Base-by-base conservation (phyloP, 2,113 vertebrate species). In the Fulmarus glacialis region DNA sequence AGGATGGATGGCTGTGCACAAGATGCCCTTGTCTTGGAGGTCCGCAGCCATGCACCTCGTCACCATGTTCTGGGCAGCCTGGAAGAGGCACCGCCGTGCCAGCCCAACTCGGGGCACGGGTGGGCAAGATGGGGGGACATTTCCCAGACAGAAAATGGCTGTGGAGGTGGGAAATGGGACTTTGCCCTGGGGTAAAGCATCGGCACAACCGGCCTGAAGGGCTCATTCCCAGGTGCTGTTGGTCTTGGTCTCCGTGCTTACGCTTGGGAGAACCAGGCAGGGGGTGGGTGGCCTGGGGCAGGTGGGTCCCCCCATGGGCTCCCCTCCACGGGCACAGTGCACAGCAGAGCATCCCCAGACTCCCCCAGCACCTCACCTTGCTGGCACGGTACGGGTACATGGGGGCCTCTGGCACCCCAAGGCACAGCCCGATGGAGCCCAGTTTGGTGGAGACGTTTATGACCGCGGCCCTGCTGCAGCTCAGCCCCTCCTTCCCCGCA, bases 31-130 rank as follows among this genome's bases (percentile, higher is more conserved):
- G 38, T 86, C 91, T 58, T 75, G 90, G 8, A 98, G 93, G 45
- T 97, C 95, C 1, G 4, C 86, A 50, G 97, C 92, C 87, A 97
- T 62, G 91, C 96, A 98, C 48, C 75, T 72, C 1, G 83, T 97
- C 55, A 98, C 64, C 97, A 96, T 97, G 87, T 98, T 98, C 83
- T 98, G 95, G 40, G 98, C 97, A 82, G 97, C 96, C 97, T 98
- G 90, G 52, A 91, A 91, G 75, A 85, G 43, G 48, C 72, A 95
- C 11, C 24, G 7, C 36, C 11, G 1, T 94, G 74, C 40, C 74
- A 88, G 55, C 60, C 36, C 0, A 0, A 71, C 24, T 3, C 1
- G 0, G 30, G 15, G 15, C 4, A 2, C 0, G 5, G 23, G 15
- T n/a, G 45, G 64, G 45, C 38, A 66, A 60, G 36, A 74, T 13